These are phyloP conservation scores for Donacobius atricapilla DNA, from an alignment of 2,113 vertebrate species.

Conservation along the genomic window DNA sequence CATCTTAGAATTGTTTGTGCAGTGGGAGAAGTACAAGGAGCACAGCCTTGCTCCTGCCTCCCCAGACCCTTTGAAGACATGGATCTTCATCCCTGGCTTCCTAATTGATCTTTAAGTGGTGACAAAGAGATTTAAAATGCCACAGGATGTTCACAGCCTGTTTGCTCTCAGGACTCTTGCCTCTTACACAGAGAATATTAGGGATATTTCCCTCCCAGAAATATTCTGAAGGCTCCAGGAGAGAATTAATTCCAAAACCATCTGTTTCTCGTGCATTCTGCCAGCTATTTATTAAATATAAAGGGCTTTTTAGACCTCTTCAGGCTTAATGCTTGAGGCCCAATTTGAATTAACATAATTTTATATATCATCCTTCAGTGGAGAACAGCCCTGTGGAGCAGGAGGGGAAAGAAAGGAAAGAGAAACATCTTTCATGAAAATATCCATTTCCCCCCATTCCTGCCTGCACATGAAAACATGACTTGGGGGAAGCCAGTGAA, in stretches of 20 bases:
- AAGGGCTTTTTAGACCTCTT: background rate
- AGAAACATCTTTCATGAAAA: background rate
- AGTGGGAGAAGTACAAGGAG: background rate
- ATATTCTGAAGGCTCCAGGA: background rate
- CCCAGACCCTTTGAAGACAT: background rate
- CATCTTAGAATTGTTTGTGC: background rate
- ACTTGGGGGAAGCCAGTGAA: background rate
- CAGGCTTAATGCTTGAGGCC: background rate
- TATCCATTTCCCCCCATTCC: background rate
- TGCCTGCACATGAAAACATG: background rate
- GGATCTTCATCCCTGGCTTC: background rate
- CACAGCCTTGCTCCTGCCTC: background rate
- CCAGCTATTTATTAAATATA: background rate
- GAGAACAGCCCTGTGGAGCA: background rate
- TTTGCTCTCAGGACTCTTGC: background rate
- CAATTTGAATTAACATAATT: background rate
- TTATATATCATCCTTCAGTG: background rate
- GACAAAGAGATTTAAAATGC: background rate
- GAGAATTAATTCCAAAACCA: background rate
- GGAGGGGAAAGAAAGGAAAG: background rate
- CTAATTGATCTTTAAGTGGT: background rate
- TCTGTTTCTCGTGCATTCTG: background rate
- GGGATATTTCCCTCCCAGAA: background rate
- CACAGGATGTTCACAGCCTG: background rate
- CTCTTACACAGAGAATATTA: background rate